phyloP scores from a whole-genome alignment of 2,113 vertebrate genomes.

The Eptatretus burgeri region DNA sequence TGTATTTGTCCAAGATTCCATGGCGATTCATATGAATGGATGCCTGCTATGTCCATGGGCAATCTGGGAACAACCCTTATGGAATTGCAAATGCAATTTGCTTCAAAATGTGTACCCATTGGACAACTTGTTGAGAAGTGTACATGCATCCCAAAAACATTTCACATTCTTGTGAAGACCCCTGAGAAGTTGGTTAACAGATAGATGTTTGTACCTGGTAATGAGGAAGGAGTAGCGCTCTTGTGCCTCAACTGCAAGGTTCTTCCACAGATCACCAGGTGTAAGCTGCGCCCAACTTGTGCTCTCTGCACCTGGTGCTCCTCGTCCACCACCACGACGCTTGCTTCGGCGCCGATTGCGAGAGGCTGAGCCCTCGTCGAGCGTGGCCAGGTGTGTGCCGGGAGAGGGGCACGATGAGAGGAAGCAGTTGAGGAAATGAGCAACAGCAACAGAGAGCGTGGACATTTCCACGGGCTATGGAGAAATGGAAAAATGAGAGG shows the following conservation, averaged over 20 bases:
- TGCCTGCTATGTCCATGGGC: no score
- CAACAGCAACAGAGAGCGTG: constrained; percentile 68
- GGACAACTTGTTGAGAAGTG: no score
- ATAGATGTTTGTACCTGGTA: no score
- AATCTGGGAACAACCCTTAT: no score
- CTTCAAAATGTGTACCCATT: no score
- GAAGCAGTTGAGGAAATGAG: constrained; percentile 93
- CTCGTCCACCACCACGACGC: constrained; percentile 36
- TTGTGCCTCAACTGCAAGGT: constrained; percentile 47
- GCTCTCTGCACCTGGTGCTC: constrained; percentile 51
- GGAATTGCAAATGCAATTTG: no score
- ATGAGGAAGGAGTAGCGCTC: constrained; percentile 45
- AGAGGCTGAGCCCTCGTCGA: no score
- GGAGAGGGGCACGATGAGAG: constrained; percentile 78
- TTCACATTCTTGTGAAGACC: no score
- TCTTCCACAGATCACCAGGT: constrained; percentile 74
- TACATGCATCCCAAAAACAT: no score
- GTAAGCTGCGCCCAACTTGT: constrained; percentile 73
- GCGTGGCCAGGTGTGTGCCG: constrained; percentile 25
- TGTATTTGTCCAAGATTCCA: no score
- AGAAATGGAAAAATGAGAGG: constrained; percentile 1
- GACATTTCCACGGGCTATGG: constrained; percentile 66
- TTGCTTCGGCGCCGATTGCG: neutral
- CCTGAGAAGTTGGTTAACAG: no score
- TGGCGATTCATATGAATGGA: no score